A percentile compares a stretch with the other conserved stretches of the same genome.
These are phyloP conservation scores for Venturia canescens DNA, from an alignment of 1,140 invertebrate genomes.

Conservation along the genomic window DNA sequence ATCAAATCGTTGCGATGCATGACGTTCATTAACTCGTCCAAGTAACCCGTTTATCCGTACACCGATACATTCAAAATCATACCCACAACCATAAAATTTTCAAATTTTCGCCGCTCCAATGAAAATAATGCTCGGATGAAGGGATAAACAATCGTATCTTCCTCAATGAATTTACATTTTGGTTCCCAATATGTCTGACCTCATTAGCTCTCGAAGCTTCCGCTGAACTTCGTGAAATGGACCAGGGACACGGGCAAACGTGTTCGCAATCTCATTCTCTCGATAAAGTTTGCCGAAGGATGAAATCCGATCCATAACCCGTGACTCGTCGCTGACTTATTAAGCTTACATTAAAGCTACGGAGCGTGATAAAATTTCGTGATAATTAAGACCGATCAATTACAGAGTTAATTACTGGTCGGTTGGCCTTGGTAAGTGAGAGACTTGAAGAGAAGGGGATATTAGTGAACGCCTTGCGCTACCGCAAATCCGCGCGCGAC, in stretches of 20 bases:
- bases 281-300: constrained; percentile 43
- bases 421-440: constrained; percentile 33
- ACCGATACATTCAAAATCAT: too few relatives aligned
- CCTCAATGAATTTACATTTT: background rate
- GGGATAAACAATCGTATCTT: too few relatives aligned
- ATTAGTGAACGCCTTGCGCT: constrained; percentile 23
- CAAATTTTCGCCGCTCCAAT: too few relatives aligned
- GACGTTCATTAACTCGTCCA: background rate
- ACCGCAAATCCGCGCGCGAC: background rate
- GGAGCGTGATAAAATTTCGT: constrained; percentile 64
- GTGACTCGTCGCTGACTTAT: constrained; percentile 54
- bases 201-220: too few relatives aligned
- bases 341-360: constrained; percentile 55
- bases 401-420: constrained; percentile 63
- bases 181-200: background rate
- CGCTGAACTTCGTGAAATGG: background rate
- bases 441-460: background rate
- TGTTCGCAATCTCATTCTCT: constrained; percentile 1
- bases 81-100: too few relatives aligned
- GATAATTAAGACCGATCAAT: constrained; percentile 66
- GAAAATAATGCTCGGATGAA: too few relatives aligned
- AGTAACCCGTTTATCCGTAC: too few relatives aligned
- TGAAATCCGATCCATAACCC: constrained; percentile 51
- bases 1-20: background rate
- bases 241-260: background rate